A percentile compares a stretch with the other conserved stretches of the same genome.
Evolutionary conservation across 1,140 invertebrate genomes (phyloP).

Genomic region (Eupristina koningsbergeri): DNA sequence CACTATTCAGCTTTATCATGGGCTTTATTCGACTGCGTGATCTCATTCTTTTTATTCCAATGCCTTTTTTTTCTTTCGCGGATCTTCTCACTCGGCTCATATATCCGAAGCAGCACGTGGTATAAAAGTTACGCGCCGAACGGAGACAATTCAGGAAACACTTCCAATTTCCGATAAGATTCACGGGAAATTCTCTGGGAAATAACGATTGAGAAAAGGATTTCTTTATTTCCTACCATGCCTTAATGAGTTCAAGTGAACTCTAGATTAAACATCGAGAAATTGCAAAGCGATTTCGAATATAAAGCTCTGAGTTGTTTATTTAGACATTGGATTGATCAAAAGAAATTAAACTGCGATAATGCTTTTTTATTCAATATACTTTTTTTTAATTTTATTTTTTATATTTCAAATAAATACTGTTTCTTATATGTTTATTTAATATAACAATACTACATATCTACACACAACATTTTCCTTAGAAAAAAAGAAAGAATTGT

Average conservation of each 20-base stretch:
- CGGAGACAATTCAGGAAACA: constrained; percentile 19
- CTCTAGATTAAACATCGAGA: not conserved
- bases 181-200: constrained; percentile 33
- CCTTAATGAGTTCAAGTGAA: constrained; percentile 27
- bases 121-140: not conserved
- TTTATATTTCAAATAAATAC: no score
- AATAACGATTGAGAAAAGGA: constrained; percentile 23
- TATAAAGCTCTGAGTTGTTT: constrained; percentile 5
- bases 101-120: not conserved
- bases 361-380: no score
- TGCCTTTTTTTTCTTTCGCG: constrained; percentile 10
- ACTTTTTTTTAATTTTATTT: no score
- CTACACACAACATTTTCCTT: no score
- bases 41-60: not conserved
- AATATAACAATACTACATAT: no score
- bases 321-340: not conserved
- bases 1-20: constrained; percentile 23
- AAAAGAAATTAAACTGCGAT: no score
- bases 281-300: not conserved
- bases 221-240: constrained; percentile 11
- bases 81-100: not conserved
- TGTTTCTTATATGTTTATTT: no score
- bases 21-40: constrained; percentile 13
- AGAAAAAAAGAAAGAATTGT: no score
- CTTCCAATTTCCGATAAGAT: constrained; percentile 50